Evolutionary conservation across 2,797 vertebrate genomes (phyloP).

Genomic region (Mastacembelus armatus): DNA sequence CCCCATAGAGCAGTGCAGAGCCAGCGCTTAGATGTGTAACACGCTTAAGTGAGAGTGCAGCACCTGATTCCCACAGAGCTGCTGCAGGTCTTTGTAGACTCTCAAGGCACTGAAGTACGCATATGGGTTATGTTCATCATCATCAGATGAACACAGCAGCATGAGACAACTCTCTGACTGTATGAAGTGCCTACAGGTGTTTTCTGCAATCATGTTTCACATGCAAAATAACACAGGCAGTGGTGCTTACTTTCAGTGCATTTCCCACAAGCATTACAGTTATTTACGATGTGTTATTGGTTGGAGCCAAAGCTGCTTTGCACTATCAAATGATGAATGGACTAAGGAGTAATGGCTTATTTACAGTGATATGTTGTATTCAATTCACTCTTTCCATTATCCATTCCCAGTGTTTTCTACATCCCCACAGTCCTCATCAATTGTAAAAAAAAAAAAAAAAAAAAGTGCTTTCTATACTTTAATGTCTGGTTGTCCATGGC

Average conservation of each 20-base stretch:
- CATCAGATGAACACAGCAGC: slow-evolving; percentile 53
- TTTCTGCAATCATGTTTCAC: slow-evolving; percentile 42
- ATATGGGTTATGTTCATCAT: slow-evolving; percentile 56
- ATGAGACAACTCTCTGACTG: slow-evolving; percentile 45
- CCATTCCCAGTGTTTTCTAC: slow-evolving; percentile 18
- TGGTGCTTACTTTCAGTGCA: not conserved
- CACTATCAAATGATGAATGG: slow-evolving; percentile 25
- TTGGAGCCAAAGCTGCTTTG: slow-evolving; percentile 19
- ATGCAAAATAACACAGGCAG: slow-evolving; percentile 38
- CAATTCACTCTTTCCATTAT: slow-evolving; percentile 37
- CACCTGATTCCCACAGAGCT: slow-evolving; percentile 66
- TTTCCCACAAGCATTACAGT: slow-evolving; percentile 39
- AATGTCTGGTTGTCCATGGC: slow-evolving; percentile 43
- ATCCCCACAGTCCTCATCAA: slow-evolving; percentile 18
- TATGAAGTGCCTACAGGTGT: slow-evolving; percentile 50
- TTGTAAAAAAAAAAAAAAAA: not conserved
- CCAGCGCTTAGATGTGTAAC: slow-evolving; percentile 59
- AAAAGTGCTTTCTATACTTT: slow-evolving; percentile 9
- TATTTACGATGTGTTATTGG: slow-evolving; percentile 38
- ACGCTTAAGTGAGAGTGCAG: slow-evolving; percentile 57
- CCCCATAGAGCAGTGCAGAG: slow-evolving; percentile 39
- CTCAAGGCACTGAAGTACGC: slow-evolving; percentile 61
- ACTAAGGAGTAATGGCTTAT: slow-evolving; percentile 36
- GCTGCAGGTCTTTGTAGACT: slow-evolving; percentile 60
- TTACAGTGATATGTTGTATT: slow-evolving; percentile 39